Evolutionary conservation across 2,888 invertebrate genomes (phyloP).

Genomic region (Hetaerina titia): DNA sequence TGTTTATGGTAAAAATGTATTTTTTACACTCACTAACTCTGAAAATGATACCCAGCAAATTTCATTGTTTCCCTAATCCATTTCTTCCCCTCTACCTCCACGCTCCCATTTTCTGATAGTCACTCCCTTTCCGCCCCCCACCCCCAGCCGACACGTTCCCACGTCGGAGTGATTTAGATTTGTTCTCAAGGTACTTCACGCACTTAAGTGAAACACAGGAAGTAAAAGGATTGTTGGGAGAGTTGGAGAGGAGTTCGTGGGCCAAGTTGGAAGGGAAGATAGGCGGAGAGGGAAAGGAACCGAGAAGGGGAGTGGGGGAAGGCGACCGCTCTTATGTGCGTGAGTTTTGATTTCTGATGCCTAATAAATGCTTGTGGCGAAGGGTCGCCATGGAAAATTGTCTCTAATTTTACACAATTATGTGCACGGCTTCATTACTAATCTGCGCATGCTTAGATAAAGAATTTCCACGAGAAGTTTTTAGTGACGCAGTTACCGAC

Average conservation of each 20-base stretch:
- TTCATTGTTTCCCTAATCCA: neutral
- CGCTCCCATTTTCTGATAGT: neutral
- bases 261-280: too few relatives aligned
- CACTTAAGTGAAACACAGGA: too few relatives aligned
- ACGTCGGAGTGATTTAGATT: neutral
- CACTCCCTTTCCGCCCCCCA: neutral
- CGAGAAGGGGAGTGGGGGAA: neutral
- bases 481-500: neutral
- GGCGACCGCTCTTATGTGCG: neutral
- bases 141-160: neutral
- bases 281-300: too few relatives aligned
- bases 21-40: too few relatives aligned
- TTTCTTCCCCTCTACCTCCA: neutral
- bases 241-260: too few relatives aligned
- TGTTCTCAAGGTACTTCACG: too few relatives aligned
- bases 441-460: neutral
- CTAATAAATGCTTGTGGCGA: neutral
- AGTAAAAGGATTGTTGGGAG: too few relatives aligned
- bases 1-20: too few relatives aligned
- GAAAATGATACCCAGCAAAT: neutral
- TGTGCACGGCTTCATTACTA: neutral
- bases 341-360: neutral
- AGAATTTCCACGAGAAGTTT: neutral
- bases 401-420: neutral
- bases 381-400: neutral